Percentiles rank a stretch among this genome's conserved stretches.
phyloP scores from a whole-genome alignment of 2,797 vertebrate genomes.

The Pangasius macronema region DNA sequence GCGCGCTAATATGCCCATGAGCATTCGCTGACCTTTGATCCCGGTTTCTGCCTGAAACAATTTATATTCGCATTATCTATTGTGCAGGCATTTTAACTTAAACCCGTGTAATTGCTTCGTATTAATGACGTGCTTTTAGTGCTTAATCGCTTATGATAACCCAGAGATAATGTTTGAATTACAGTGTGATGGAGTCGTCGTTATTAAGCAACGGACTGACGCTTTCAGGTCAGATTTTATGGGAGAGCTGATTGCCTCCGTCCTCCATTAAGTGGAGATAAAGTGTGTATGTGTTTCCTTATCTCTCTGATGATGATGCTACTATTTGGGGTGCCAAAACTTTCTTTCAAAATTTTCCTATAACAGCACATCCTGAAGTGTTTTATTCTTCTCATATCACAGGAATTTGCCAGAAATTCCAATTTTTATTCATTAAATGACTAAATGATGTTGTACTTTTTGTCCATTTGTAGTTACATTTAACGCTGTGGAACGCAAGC shows the following conservation, averaged over 20 bases:
- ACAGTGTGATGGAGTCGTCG: conserved; percentile 53
- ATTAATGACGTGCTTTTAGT: conserved; percentile 76
- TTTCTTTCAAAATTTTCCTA: neutral
- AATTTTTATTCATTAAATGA: neutral
- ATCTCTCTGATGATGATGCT: neutral
- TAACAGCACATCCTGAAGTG: neutral
- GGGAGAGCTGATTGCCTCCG: conserved; percentile 4
- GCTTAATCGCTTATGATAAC: conserved; percentile 76
- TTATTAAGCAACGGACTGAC: neutral
- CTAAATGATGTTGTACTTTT: neutral
- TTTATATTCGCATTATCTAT: conserved; percentile 71
- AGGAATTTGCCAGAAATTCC: neutral
- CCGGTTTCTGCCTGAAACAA: conserved; percentile 67
- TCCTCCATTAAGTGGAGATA: neutral
- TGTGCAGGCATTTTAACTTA: conserved; percentile 67
- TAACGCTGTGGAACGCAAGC: neutral
- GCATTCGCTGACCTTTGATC: conserved; percentile 71
- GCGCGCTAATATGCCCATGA: conserved; percentile 75
- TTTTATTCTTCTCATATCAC: neutral
- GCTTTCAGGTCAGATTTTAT: neutral
- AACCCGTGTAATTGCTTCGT: conserved; percentile 72
- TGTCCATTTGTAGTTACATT: neutral
- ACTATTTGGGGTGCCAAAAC: neutral
- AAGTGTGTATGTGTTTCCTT: neutral
- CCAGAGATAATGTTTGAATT: conserved; percentile 77